Conservation (phyloP, 2,797 vertebrate species). For the Percopsis omiscomaycus region DNA sequence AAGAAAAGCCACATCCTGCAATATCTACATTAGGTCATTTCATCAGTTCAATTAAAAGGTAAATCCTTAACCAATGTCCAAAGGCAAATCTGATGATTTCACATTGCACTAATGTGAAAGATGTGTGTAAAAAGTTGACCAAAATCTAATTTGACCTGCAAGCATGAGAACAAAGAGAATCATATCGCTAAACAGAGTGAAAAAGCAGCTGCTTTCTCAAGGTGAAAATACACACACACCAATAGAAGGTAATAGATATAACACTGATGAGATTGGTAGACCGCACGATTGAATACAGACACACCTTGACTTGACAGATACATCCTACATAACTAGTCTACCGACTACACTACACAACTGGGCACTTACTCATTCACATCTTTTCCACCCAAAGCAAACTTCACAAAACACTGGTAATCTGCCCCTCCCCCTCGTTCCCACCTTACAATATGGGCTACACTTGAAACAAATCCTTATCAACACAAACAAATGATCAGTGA, state of each 20-base stretch:
- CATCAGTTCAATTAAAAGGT: constrained; percentile 58
- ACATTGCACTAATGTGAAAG: constrained; percentile 52
- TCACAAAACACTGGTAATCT: constrained; percentile 64
- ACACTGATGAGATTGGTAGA: constrained; percentile 75
- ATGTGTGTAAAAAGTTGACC: constrained; percentile 56
- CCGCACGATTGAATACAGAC: constrained; percentile 76
- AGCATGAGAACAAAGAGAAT: constrained; percentile 19
- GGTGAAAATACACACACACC: constrained; percentile 44
- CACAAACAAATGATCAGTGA: constrained; percentile 76
- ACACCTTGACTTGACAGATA: constrained; percentile 73
- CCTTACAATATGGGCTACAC: constrained; percentile 57
- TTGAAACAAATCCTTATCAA: constrained; percentile 61
- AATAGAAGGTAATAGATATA: constrained; percentile 66
- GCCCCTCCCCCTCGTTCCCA: constrained; percentile 35
- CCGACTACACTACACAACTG: constrained; percentile 71
- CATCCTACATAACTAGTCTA: constrained; percentile 73
- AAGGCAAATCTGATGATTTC: constrained; percentile 55
- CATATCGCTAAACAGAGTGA: constrained; percentile 11
- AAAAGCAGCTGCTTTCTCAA: constrained; percentile 19
- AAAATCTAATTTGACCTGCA: constrained; percentile 17
- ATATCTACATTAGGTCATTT: constrained; percentile 74
- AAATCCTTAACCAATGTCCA: constrained; percentile 59
- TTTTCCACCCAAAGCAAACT: constrained; percentile 68
- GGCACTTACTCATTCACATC: constrained; percentile 74
- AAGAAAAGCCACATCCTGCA: constrained; percentile 73